These are phyloP conservation scores for Telenomus remus DNA, from an alignment of 1,140 invertebrate species.

Conservation along the genomic window DNA sequence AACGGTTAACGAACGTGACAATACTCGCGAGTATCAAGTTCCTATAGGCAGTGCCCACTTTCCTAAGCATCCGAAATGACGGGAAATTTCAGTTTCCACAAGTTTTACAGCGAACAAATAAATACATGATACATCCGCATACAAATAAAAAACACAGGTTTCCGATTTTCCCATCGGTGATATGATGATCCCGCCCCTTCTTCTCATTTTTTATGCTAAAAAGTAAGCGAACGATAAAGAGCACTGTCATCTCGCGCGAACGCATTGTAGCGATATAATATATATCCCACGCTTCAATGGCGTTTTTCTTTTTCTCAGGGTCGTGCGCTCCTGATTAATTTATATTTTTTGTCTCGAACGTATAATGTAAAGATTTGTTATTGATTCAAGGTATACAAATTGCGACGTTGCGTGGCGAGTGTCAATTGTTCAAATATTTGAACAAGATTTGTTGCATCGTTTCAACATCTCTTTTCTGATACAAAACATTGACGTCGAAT, in stretches of 20 bases:
- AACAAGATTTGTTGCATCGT: not conserved
- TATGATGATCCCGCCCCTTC: no score
- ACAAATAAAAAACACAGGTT: no score
- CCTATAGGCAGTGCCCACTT: not conserved
- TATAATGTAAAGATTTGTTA: constrained; percentile 20
- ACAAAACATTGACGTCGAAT: no score
- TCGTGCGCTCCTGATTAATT: constrained; percentile 13
- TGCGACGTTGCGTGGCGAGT: not conserved
- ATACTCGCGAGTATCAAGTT: constrained; percentile 18
- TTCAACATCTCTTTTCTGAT: not conserved
- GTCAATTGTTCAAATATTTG: constrained; percentile 15
- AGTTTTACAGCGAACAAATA: not conserved
- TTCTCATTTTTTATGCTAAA: not conserved
- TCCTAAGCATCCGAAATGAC: not conserved
- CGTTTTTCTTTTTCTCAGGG: constrained; percentile 22
- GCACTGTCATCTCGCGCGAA: not conserved
- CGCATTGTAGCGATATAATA: not conserved
- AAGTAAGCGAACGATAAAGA: not conserved
- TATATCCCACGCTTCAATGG: constrained; percentile 13
- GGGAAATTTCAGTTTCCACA: not conserved
- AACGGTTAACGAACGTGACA: constrained; percentile 42
- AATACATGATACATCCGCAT: no score
- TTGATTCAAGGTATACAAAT: constrained; percentile 15
- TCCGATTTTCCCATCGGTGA: no score
- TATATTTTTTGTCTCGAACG: constrained; percentile 7